A percentile compares a stretch with the other conserved stretches of the same genome.
phyloP scores from a whole-genome alignment of 2,888 invertebrate genomes.

The Tinea pellionella region DNA sequence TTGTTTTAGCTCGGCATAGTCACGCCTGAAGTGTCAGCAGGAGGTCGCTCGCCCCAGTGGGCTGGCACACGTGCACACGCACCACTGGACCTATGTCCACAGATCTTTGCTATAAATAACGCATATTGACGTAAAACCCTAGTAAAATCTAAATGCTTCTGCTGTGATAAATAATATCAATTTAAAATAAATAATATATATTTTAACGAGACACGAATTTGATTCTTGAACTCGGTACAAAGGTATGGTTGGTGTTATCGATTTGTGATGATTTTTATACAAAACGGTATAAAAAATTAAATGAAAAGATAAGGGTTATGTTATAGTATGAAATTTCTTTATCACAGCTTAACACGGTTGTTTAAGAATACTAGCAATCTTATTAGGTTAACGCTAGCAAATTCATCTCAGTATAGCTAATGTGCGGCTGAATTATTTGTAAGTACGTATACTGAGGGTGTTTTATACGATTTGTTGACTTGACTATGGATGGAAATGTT shows the following conservation, averaged over 20 bases:
- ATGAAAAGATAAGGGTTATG: no score
- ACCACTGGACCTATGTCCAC: constrained; percentile 36
- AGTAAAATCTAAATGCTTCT: neutral
- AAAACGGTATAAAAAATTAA: no score
- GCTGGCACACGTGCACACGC: constrained; percentile 36
- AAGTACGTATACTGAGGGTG: no score
- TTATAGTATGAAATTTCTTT: neutral
- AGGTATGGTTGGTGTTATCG: no score
- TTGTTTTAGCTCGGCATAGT: constrained; percentile 17
- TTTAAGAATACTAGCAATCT: neutral
- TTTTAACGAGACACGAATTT: no score
- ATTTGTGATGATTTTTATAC: no score
- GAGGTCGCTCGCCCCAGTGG: constrained; percentile 13
- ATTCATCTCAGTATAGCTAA: neutral
- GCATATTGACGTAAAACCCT: constrained; percentile 20
- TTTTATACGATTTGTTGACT: no score
- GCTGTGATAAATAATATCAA: no score
- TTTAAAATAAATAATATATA: no score
- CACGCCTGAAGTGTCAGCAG: constrained; percentile 39
- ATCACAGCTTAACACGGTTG: neutral
- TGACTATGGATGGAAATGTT: no score
- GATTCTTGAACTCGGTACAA: no score
- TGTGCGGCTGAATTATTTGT: neutral
- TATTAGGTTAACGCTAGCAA: neutral
- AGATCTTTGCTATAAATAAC: constrained; percentile 44